A percentile compares a stretch with the other conserved stretches of the same genome.
phyloP scores from a whole-genome alignment of 2,888 invertebrate species.

The Mimachlamys varia region DNA sequence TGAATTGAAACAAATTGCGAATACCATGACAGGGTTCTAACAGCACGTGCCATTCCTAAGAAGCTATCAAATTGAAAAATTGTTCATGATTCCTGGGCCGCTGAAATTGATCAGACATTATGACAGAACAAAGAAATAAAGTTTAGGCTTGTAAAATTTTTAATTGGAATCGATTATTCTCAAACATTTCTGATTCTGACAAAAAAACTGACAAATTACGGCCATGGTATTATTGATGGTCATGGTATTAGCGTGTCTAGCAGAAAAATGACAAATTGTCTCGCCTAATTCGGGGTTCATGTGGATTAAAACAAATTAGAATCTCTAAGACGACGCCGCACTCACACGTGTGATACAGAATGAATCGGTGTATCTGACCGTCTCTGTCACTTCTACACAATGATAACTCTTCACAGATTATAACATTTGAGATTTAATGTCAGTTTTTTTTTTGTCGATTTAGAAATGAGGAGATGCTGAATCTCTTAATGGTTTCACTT shows the following conservation, averaged over 20 bases:
- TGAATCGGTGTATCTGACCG: neutral
- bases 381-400: neutral
- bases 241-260: neutral
- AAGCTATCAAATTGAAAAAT: slow-evolving; percentile 16
- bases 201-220: slow-evolving; percentile 9
- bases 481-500: no score
- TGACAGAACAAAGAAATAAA: slow-evolving; percentile 31
- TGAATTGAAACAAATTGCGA: neutral
- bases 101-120: neutral
- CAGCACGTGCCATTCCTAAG: neutral
- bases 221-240: neutral
- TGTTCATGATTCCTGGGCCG: neutral
- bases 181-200: neutral
- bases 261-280: neutral
- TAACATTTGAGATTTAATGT: no score
- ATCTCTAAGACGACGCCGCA: neutral
- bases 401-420: neutral
- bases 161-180: neutral
- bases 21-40: neutral
- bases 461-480: no score
- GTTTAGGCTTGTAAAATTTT: neutral
- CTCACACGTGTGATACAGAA: neutral
- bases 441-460: no score
- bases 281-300: neutral
- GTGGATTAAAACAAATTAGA: neutral